These are phyloP conservation scores for Micropoecilia bifurca DNA, from an alignment of 2,797 vertebrate species.

Conservation along the genomic window DNA sequence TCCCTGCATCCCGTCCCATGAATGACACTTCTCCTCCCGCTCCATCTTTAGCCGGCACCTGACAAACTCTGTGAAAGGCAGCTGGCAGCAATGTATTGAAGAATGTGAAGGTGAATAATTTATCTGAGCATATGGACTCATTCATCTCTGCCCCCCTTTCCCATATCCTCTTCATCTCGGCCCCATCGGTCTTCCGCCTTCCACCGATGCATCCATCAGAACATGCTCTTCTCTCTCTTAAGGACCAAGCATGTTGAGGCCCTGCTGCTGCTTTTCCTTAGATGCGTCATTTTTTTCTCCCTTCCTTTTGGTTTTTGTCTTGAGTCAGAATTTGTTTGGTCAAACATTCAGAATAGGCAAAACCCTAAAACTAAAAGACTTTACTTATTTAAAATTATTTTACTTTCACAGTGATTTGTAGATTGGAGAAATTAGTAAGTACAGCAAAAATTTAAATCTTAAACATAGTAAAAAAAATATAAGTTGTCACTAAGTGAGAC, in stretches of 20 bases:
- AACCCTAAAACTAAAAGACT: too few relatives aligned
- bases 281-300: background rate
- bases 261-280: background rate
- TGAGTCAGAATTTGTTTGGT: background rate
- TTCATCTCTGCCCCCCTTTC: conserved; percentile 35
- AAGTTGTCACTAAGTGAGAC: too few relatives aligned
- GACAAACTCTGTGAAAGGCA: conserved; percentile 63
- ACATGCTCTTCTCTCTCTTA: conserved; percentile 1
- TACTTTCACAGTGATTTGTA: too few relatives aligned
- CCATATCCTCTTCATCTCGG: conserved; percentile 29
- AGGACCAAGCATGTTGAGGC: background rate
- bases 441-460: too few relatives aligned
- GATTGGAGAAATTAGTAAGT: too few relatives aligned
- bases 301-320: background rate
- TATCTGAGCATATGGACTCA: conserved; percentile 75
- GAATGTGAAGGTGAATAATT: conserved; percentile 76
- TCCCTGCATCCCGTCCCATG: conserved; percentile 10
- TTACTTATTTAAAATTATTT: too few relatives aligned
- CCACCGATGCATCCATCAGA: conserved; percentile 31
- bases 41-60: conserved; percentile 52
- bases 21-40: conserved; percentile 50
- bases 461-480: too few relatives aligned
- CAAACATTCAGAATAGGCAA: too few relatives aligned
- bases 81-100: conserved; percentile 60
- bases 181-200: conserved; percentile 12